phyloP scores from a whole-genome alignment of 2,113 vertebrate species.

The Centropristis striata region DNA sequence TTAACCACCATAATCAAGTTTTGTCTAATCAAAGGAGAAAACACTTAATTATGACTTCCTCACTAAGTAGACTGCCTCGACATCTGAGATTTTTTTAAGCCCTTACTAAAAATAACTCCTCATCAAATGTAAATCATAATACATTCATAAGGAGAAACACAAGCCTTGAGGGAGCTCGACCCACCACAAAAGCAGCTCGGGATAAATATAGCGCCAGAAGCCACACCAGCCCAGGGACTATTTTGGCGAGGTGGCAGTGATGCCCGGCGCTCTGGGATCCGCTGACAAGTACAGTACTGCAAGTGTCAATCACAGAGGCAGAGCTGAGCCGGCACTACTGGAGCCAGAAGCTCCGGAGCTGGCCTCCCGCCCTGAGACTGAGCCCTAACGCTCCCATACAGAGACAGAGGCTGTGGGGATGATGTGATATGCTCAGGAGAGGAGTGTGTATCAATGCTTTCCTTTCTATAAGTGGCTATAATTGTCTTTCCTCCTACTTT shows the following conservation, averaged over 20 bases:
- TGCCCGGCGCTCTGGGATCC: constrained; percentile 72
- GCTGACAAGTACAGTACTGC: constrained; percentile 84
- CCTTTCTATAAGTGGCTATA: neutral
- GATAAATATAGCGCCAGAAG: constrained; percentile 75
- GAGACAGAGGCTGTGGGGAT: constrained; percentile 34
- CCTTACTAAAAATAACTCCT: constrained; percentile 53
- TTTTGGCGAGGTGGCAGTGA: constrained; percentile 81
- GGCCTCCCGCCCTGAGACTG: constrained; percentile 44
- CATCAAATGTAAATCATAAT: constrained; percentile 61
- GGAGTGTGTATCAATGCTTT: constrained; percentile 19
- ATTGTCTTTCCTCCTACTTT: neutral
- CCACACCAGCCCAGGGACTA: constrained; percentile 75
- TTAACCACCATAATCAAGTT: neutral
- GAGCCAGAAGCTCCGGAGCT: constrained; percentile 55
- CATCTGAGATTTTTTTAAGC: constrained; percentile 5
- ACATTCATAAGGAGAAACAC: constrained; percentile 68
- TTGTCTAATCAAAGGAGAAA: neutral
- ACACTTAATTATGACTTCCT: constrained; percentile 19
- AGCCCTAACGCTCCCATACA: constrained; percentile 38
- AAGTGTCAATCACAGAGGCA: constrained; percentile 67
- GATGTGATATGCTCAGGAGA: constrained; percentile 42
- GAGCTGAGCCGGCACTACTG: constrained; percentile 73
- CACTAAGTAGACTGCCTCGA: constrained; percentile 4
- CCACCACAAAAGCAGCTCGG: constrained; percentile 68
- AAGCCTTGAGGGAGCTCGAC: constrained; percentile 50